phyloP scores from a whole-genome alignment of 2,797 vertebrate species.

The Arctocebus calabarensis region DNA sequence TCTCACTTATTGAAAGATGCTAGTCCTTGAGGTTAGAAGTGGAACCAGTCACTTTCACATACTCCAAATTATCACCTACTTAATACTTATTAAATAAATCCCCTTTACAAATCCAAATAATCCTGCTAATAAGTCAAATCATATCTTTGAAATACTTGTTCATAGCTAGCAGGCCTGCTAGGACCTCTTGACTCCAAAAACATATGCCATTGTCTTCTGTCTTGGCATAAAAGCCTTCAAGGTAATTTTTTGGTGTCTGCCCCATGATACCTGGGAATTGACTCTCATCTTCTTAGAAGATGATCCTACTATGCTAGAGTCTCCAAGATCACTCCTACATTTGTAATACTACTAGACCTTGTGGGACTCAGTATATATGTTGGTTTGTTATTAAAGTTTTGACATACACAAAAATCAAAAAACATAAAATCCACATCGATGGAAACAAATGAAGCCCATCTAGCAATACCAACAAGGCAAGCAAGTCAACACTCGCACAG shows the following conservation, averaged over 20 bases:
- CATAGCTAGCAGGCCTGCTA: neutral
- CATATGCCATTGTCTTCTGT: neutral
- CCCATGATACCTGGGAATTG: neutral
- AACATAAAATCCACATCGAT: too few relatives aligned
- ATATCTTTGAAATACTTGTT: neutral
- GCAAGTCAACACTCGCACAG: too few relatives aligned
- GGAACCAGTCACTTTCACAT: neutral
- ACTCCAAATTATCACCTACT: neutral
- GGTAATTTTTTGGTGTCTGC: neutral
- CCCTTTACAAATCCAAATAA: slow-evolving; percentile 35
- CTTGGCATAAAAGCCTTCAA: neutral
- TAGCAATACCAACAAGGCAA: too few relatives aligned
- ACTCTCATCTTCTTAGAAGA: neutral
- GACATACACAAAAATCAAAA: too few relatives aligned
- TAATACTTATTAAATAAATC: slow-evolving; percentile 17
- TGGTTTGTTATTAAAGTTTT: too few relatives aligned
- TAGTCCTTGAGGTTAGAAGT: neutral
- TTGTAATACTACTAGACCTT: neutral
- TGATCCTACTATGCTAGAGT: neutral
- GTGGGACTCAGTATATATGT: neutral
- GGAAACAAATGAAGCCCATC: too few relatives aligned
- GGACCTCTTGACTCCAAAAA: neutral
- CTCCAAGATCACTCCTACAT: neutral
- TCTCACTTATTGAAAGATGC: neutral
- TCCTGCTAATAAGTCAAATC: neutral